phyloP scores from a whole-genome alignment of 1,140 invertebrate species.

The Aphelinus atriplicis region DNA sequence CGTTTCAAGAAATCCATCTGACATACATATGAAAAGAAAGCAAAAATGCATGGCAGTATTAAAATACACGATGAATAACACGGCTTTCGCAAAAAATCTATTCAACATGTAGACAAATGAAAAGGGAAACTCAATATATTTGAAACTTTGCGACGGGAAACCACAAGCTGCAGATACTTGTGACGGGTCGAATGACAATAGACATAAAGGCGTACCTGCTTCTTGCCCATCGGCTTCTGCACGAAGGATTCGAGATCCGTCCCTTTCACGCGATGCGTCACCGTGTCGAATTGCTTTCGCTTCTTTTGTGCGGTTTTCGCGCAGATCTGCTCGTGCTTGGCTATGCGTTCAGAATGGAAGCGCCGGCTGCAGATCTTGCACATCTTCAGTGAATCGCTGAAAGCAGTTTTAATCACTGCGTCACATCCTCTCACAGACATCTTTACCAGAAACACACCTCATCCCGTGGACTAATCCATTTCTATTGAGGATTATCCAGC shows the following conservation, averaged over 20 bases:
- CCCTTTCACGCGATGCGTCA: constrained; percentile 84
- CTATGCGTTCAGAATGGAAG: constrained; percentile 83
- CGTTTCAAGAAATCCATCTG: no score
- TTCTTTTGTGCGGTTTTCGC: constrained; percentile 78
- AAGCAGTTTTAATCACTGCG: constrained; percentile 14
- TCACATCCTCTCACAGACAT: no score
- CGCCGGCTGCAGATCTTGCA: constrained; percentile 77
- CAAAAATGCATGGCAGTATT: no score
- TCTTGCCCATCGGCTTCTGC: constrained; percentile 52
- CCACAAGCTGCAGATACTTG: no score
- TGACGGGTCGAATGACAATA: no score
- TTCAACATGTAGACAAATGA: neutral
- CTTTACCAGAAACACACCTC: no score
- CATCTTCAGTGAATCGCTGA: constrained; percentile 60
- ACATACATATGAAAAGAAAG: no score
- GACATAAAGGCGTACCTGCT: constrained; percentile 25
- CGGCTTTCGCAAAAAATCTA: no score
- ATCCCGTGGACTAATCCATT: no score
- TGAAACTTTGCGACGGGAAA: no score
- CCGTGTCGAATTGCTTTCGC: constrained; percentile 87
- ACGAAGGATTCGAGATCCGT: constrained; percentile 87
- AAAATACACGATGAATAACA: no score
- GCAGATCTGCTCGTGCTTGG: constrained; percentile 86
- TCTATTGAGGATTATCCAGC: no score
- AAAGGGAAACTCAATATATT: neutral